These are phyloP conservation scores for Chymomyza fuscimana DNA, from an alignment of 2,888 invertebrate species.

Conservation along the genomic window DNA sequence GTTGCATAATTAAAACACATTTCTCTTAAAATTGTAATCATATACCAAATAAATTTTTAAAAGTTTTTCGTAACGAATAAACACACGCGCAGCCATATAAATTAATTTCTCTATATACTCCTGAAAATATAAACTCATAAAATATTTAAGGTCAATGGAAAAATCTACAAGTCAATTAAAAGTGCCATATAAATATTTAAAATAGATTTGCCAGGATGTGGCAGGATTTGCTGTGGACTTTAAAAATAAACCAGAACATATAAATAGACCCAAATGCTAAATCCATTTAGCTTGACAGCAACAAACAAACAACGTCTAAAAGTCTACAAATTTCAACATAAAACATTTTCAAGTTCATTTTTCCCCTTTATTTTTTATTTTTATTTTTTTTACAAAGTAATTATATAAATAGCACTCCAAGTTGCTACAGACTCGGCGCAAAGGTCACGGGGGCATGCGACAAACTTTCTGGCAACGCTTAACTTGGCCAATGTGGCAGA, in stretches of 20 bases:
- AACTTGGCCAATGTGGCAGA: neutral
- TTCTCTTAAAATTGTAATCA: too few species aligned
- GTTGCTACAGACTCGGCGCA: slow-evolving; percentile 12
- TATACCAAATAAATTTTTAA: too few species aligned
- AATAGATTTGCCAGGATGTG: slow-evolving; percentile 1
- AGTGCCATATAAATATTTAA: neutral
- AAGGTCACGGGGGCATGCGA: slow-evolving; percentile 49
- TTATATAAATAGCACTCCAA: slow-evolving; percentile 41
- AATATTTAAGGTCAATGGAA: neutral
- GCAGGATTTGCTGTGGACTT: neutral
- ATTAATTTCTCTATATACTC: neutral
- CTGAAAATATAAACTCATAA: neutral
- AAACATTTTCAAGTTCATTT: slow-evolving; percentile 62
- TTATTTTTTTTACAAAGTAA: slow-evolving; percentile 24
- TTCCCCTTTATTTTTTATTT: slow-evolving; percentile 11
- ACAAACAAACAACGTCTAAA: neutral
- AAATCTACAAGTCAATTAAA: slow-evolving; percentile 1
- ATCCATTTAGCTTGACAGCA: neutral
- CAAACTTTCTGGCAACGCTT: slow-evolving; percentile 8
- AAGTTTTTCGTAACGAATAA: too few species aligned
- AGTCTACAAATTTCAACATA: slow-evolving; percentile 4
- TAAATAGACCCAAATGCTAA: neutral
- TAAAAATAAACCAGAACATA: neutral
- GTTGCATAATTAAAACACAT: too few species aligned
- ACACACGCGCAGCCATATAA: too few species aligned